Evolutionary conservation across 2,797 vertebrate species (phyloP).

Genomic region (Muscicapa striata): DNA sequence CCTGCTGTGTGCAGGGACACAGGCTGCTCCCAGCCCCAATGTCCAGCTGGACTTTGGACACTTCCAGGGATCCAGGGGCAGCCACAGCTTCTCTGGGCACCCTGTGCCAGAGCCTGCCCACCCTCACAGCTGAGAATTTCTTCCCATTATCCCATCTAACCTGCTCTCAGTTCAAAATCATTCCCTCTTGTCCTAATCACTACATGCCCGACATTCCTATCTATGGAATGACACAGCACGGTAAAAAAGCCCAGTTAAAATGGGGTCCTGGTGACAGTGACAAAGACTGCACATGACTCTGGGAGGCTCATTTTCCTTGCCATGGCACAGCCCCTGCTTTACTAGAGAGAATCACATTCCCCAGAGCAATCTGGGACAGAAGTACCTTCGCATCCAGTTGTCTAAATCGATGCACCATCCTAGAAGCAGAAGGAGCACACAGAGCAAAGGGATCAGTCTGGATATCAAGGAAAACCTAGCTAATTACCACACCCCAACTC

Average conservation of each 20-base stretch:
- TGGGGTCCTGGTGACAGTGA: neutral
- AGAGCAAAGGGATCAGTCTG: neutral
- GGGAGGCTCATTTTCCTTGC: neutral
- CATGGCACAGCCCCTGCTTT: neutral
- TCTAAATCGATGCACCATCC: slow-evolving; percentile 75
- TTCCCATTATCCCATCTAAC: neutral
- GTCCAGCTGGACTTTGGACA: neutral
- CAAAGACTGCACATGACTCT: neutral
- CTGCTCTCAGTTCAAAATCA: neutral
- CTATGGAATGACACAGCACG: accelerated
- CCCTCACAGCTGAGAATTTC: neutral
- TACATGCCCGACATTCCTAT: accelerated
- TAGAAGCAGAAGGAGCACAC: slow-evolving; percentile 37
- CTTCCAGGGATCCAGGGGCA: neutral
- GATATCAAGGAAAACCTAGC: neutral
- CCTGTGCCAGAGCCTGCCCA: neutral
- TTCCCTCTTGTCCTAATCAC: neutral
- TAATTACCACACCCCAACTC: accelerated
- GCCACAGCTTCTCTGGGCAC: neutral
- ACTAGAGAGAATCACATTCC: neutral
- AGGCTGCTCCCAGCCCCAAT: neutral
- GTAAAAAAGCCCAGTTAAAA: neutral
- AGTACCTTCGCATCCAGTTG: slow-evolving; percentile 79
- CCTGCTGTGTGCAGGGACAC: neutral
- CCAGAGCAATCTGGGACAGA: neutral